phyloP scores from a whole-genome alignment of 2,113 vertebrate genomes.

The Vicugna pacos region DNA sequence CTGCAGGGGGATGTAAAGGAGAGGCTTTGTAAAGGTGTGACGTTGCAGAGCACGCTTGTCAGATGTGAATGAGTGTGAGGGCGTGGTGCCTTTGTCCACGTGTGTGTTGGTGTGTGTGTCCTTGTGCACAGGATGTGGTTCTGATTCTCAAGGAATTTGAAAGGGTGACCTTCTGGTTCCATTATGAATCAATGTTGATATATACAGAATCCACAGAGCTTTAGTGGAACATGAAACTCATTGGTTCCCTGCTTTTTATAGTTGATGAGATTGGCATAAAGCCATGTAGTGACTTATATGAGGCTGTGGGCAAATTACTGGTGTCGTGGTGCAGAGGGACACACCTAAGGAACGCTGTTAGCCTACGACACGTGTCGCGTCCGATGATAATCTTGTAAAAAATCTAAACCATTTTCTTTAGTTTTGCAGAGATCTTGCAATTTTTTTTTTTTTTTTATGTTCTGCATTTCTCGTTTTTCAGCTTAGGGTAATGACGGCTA shows the following conservation, averaged over 20 bases:
- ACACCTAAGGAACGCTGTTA: background rate
- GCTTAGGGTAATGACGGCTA: background rate
- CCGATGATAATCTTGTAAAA: background rate
- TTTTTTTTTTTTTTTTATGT: background rate
- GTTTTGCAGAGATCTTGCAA: background rate
- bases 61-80: background rate
- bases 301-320: background rate
- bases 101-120: background rate
- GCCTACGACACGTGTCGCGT: background rate
- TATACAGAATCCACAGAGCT: slow-evolving; percentile 12
- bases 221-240: background rate
- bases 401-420: background rate
- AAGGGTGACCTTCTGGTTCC: background rate
- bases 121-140: background rate
- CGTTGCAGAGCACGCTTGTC: too few relatives aligned
- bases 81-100: background rate
- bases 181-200: background rate
- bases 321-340: background rate
- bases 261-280: slow-evolving; percentile 29
- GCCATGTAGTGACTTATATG: background rate
- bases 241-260: background rate
- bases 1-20: too few relatives aligned
- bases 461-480: slow-evolving; percentile 11
- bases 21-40: background rate
- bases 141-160: slow-evolving; percentile 20